Conservation (phyloP, 2,888 invertebrate species). For the Ferrisia virgata region DNA sequence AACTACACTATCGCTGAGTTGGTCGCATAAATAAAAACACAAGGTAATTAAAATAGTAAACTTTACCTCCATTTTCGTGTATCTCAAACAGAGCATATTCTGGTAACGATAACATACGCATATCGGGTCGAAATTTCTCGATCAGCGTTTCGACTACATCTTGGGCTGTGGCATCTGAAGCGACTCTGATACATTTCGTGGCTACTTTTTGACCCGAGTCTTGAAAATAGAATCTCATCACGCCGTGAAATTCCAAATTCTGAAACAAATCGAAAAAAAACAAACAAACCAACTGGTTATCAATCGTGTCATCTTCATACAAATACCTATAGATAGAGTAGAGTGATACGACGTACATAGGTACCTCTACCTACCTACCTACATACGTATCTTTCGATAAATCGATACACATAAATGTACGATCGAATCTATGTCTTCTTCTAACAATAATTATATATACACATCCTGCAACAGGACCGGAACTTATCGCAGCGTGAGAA, state of each 20-base stretch:
- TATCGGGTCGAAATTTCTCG: conserved; percentile 98
- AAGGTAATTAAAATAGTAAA: not conserved
- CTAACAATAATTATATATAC: too few species aligned
- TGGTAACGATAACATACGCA: conserved; percentile 83
- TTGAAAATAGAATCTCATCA: conserved; percentile 99
- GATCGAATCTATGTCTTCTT: too few species aligned
- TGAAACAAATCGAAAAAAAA: conserved; percentile 56
- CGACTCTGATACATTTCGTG: conserved; percentile 97
- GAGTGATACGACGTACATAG: too few species aligned
- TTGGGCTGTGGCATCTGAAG: conserved; percentile 91
- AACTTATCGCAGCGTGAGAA: not conserved
- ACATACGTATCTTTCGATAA: not conserved
- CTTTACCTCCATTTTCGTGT: conserved; percentile 66
- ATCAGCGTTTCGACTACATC: conserved; percentile 96
- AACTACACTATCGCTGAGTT: too few species aligned
- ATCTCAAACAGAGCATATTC: conserved; percentile 69
- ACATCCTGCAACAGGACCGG: not conserved
- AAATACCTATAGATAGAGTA: too few species aligned
- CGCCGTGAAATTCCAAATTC: conserved; percentile 98
- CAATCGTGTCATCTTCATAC: not conserved
- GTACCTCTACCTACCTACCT: not conserved
- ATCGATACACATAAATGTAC: too few species aligned
- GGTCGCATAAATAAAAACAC: too few species aligned
- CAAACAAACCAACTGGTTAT: not conserved
- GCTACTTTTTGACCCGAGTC: conserved; percentile 97